phyloP scores from a whole-genome alignment of 2,797 vertebrate genomes.

The Prionace glauca region DNA sequence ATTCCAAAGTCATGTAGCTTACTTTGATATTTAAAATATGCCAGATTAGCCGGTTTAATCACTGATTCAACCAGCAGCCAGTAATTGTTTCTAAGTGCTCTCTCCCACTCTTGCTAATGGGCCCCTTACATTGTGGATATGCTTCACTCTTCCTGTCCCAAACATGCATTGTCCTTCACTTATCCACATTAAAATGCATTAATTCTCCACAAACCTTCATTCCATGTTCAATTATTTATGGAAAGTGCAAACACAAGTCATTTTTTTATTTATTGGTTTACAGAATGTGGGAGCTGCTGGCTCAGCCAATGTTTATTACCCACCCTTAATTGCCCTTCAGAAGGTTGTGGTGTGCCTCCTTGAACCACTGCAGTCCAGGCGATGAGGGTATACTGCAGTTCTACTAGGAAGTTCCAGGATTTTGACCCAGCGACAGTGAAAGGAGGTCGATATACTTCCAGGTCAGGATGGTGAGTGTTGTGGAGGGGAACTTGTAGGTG shows the following conservation, averaged over 20 bases:
- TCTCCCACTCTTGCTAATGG: neutral
- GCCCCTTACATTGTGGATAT: neutral
- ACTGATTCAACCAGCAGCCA: neutral
- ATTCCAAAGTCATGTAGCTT: neutral
- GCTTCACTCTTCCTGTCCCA: neutral
- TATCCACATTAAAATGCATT: conserved; percentile 3
- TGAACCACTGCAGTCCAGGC: neutral
- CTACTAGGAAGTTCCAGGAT: neutral
- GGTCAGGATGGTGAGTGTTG: too few relatives aligned
- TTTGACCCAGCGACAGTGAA: neutral
- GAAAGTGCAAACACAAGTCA: neutral
- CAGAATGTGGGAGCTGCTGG: neutral
- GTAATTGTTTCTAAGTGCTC: conserved; percentile 3
- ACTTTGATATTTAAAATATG: neutral
- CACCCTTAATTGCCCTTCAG: neutral
- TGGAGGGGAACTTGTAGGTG: too few relatives aligned
- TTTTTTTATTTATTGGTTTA: neutral
- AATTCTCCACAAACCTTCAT: neutral
- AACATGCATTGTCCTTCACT: neutral
- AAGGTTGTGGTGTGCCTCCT: neutral
- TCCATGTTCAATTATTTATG: neutral
- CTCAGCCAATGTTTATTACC: too few relatives aligned
- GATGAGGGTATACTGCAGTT: neutral
- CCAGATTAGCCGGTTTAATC: neutral
- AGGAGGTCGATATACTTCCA: too few relatives aligned